Evolutionary conservation across 2,797 vertebrate genomes (phyloP), one percentile per base, ranked within the genome.

Genomic region (Gymnothorax javanicus): DNA sequence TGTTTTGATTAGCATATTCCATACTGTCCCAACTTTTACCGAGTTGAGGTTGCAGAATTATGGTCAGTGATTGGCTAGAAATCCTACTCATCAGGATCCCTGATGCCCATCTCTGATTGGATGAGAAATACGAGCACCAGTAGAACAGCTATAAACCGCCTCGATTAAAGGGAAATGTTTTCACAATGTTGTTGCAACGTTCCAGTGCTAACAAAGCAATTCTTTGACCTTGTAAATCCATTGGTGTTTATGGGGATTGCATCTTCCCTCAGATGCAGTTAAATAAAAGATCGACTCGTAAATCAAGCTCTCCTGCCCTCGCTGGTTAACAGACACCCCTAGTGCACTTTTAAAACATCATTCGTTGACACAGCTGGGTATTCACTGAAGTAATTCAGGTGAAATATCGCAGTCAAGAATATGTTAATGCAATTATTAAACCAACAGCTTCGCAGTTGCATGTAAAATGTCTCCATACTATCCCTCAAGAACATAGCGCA

Each of bases 401-500:
- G 9, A 25, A n/a, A 69, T 69, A 69, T n/a, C 7, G 1, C 11
- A n/a, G 23, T 9, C 64, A 8, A n/a, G n/a, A n/a, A 69, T n/a
- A 69, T 25, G 64, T 69, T 69, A 69, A 69, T 11, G 64, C 64
- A 69, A 25, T 69, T 8, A 69, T 69, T 69, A 25, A 69, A 69
- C 64, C 64, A 9, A 69, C 64, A 73, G 33, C 69, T 43, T 73
- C n/a, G 7, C 0, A 25, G 23, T 7, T 33, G 11, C 25, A 27
- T 27, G 69, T 43, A 12, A 69, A 33, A 4, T 88, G 81, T 87
- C 84, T 77, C 67, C 20, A 73, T 86, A 85, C 82, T 43, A 58
- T 17, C 54, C 79, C 82, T 77, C 86, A 89, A 52, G 77, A 23
- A 54, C 23, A 23, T 23, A 81, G 33, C 33, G 33, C 23, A 81